A percentile compares a stretch with the other conserved stretches of the same genome.
These are phyloP conservation scores for Clusia tigrina DNA, from an alignment of 2,888 invertebrate species.

Conservation along the genomic window DNA sequence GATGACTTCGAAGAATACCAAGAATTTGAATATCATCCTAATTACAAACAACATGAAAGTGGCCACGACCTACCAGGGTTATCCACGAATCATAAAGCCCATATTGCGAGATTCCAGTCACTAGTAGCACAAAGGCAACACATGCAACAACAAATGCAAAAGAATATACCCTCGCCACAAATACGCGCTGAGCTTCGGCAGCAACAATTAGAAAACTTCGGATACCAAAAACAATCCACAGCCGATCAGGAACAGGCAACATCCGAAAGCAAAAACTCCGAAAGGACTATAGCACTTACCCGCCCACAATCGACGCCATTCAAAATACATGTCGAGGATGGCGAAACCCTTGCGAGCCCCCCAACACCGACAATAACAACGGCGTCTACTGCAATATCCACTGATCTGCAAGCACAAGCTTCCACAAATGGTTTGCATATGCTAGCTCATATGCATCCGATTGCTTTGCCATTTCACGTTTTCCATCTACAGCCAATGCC, in stretches of 20 bases:
- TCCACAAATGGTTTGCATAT: slow-evolving; percentile 43
- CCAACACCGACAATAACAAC: slow-evolving; percentile 21
- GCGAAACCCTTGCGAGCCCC: slow-evolving; percentile 24
- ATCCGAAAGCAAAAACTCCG: slow-evolving; percentile 38
- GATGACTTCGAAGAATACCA: slow-evolving; percentile 38
- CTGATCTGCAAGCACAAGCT: slow-evolving; percentile 41
- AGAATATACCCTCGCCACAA: not conserved
- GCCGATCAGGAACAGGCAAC: slow-evolving; percentile 38
- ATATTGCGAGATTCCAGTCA: no score
- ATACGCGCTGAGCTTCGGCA: slow-evolving; percentile 35
- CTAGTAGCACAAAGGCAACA: slow-evolving; percentile 15
- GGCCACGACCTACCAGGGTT: slow-evolving; percentile 39
- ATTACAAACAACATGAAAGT: slow-evolving; percentile 17
- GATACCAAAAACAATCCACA: slow-evolving; percentile 33
- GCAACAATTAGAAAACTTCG: slow-evolving; percentile 46
- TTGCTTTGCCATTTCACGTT: slow-evolving; percentile 53
- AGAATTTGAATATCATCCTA: slow-evolving; percentile 33
- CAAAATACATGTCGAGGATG: slow-evolving; percentile 42
- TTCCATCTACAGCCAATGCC: slow-evolving; percentile 54
- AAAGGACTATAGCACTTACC: slow-evolving; percentile 32
- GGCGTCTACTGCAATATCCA: slow-evolving; percentile 22
- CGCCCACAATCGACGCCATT: slow-evolving; percentile 31
- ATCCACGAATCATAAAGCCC: slow-evolving; percentile 38
- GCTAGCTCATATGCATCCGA: slow-evolving; percentile 42
- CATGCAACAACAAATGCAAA: slow-evolving; percentile 4